Evolutionary conservation across 2,888 invertebrate species (phyloP), one percentile per base, ranked within the genome.

Genomic region (Temnothorax rugatulus): DNA sequence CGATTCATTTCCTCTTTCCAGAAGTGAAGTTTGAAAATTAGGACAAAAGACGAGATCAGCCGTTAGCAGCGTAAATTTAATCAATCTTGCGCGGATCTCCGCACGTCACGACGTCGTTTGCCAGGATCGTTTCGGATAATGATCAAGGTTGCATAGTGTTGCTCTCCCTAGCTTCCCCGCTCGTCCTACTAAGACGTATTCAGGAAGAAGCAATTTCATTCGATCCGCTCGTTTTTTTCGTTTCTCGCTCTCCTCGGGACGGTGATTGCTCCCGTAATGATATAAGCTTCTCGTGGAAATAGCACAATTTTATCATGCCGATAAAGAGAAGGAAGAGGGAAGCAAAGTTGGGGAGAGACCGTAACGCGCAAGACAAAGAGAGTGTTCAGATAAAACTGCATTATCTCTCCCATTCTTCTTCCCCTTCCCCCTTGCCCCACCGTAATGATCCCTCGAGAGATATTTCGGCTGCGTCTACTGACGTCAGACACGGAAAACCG

Each of bases 61-160:
- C 44, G 77, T 68, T 77, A 44, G 41, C 38, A 52, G 15, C 41
- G 77, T 21, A 77, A 77, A 77, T 77, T 68, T 77, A 77, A 77
- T 77, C 77, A 77, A 77, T 77, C 57, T 77, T 41, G 41, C 44
- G 7, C 77, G 77, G 25, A 64, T 21, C 52, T 41, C 41, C 68
- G 69, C 69, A 54, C 77, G 54, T 77, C 77, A 77, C 44, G 54
- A 68, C 68, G 68, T 68, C 77, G 57, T 77, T 77, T 68, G 68
- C 68, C 41, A 77, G 41, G 11, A 64, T 64, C 76, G 66, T 64
- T 76, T 76, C 66, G 64, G 38, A 77, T 77, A 77, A 77, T 57
- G 77, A 77, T 54, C 77, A n/a, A 57, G 47, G 66, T 66, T 66
- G 54, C 69, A 29, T 54, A 21, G n/a, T n/a, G 9, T 15, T 21